phyloP scores from a whole-genome alignment of 92 coral and sea anemone species.

The Heteractis magnifica region DNA sequence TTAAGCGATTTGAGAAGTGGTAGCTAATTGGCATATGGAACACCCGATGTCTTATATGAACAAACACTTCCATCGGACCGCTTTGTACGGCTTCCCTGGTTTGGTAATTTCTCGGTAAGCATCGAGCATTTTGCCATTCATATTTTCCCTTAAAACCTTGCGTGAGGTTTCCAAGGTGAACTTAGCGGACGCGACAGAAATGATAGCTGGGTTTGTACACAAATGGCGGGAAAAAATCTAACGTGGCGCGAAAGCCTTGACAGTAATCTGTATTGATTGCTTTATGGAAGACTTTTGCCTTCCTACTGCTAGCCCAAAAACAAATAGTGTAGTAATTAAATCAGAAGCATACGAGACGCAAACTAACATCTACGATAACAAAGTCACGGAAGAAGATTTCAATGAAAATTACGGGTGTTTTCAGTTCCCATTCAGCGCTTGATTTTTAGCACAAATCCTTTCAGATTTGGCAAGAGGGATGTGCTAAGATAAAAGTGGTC shows the following conservation, averaged over 20 bases:
- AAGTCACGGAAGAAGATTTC: conserved; percentile 32
- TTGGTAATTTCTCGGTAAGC: not conserved
- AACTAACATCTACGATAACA: conserved; percentile 20
- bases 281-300: conserved; percentile 36
- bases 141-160: not conserved
- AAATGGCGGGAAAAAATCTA: conserved; percentile 20
- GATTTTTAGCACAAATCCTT: not conserved
- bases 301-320: conserved; percentile 31
- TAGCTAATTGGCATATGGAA: not conserved
- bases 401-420: not conserved
- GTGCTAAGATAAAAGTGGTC: not conserved
- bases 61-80: not conserved
- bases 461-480: conserved; percentile 12
- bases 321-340: conserved; percentile 31
- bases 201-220: conserved; percentile 33
- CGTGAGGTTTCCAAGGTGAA: conserved; percentile 47
- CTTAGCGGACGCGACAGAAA: conserved; percentile 23
- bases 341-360: conserved; percentile 25
- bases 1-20: not conserved
- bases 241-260: conserved; percentile 26
- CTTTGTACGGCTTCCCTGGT: not conserved
- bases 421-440: not conserved
- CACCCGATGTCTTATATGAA: not conserved
- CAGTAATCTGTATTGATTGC: conserved; percentile 38
- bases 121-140: not conserved